Conservation (phyloP, 2,113 vertebrate species). For the Tragelaphus buxtoni region DNA sequence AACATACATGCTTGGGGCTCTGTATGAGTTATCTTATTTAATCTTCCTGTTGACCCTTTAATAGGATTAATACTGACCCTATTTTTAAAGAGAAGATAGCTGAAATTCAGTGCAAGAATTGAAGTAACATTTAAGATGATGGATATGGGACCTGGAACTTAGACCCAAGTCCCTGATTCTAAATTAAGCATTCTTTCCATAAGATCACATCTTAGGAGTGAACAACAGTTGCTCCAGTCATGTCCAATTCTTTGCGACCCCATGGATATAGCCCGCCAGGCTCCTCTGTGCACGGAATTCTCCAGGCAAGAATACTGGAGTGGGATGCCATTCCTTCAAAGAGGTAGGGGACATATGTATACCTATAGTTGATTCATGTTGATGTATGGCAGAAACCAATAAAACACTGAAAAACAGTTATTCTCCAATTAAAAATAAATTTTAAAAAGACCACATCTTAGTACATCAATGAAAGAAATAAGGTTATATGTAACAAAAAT, state of each 20-base stretch:
- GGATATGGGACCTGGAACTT: neutral
- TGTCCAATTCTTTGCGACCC: neutral
- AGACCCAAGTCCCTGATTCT: neutral
- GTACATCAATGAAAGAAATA: neutral
- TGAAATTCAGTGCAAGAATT: neutral
- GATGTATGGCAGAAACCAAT: neutral
- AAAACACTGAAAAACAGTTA: neutral
- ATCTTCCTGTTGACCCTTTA: neutral
- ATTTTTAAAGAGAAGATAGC: neutral
- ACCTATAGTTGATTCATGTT: neutral
- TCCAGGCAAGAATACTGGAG: neutral
- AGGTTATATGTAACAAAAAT: neutral
- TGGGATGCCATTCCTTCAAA: neutral
- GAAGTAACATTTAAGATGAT: neutral
- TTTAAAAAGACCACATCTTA: neutral
- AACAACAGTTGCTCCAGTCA: neutral
- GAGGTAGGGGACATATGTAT: neutral
- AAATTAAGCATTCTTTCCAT: neutral
- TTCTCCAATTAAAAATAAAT: neutral
- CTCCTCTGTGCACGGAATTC: neutral
- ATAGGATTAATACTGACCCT: neutral
- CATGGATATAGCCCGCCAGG: fast-evolving
- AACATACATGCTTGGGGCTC: neutral
- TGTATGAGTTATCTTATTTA: neutral
- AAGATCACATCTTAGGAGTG: neutral